Evolutionary conservation across 2,797 vertebrate species (phyloP).

Genomic region (Tragopan temminckii): DNA sequence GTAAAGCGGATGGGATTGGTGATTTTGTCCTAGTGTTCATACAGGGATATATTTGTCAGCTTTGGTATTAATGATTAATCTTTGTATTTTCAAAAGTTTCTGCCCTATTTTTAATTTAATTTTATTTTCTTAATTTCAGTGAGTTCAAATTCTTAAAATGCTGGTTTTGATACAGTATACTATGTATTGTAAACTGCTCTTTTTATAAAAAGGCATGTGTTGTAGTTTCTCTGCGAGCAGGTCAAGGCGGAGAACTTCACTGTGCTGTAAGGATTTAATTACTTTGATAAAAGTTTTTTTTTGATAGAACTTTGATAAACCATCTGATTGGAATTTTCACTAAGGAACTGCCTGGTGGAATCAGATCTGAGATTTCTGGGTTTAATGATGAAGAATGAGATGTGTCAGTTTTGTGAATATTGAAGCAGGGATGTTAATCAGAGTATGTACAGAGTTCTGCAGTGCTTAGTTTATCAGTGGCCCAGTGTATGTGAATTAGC

Average conservation of each 20-base stretch:
- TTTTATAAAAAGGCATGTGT: background rate
- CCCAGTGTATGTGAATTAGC: background rate
- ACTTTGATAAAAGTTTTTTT: no score
- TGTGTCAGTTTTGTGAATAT: background rate
- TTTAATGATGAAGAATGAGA: background rate
- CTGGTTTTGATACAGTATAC: background rate
- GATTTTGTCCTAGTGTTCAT: background rate
- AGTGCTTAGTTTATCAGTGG: background rate
- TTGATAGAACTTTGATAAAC: background rate
- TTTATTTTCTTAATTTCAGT: background rate
- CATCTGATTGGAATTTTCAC: background rate
- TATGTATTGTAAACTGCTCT: background rate
- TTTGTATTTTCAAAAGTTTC: background rate
- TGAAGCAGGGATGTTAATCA: background rate
- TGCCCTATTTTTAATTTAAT: background rate
- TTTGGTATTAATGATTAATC: background rate
- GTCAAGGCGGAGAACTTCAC: background rate
- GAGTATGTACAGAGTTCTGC: background rate
- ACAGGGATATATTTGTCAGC: background rate
- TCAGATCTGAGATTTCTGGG: background rate
- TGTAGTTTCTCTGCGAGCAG: background rate
- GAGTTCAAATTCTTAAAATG: background rate
- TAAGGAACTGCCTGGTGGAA: background rate
- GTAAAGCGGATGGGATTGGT: background rate
- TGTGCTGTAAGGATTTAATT: background rate